Evolutionary conservation across 2,888 invertebrate genomes (phyloP).

Genomic region (Ophion ventricosus): DNA sequence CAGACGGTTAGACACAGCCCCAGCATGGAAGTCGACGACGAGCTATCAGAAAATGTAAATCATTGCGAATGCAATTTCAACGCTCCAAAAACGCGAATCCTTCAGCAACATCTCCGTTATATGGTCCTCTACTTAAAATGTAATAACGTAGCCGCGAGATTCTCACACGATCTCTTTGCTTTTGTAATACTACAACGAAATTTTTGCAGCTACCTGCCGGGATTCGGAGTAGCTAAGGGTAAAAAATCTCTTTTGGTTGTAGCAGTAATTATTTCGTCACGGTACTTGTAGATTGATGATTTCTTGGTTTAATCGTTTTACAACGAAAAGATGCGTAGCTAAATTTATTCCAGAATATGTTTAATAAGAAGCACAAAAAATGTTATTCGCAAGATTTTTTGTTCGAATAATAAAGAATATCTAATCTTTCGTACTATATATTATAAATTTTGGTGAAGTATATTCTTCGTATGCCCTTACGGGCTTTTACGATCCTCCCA

Average conservation of each 20-base stretch:
- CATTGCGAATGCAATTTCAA: conserved; percentile 36
- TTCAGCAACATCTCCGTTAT: neutral
- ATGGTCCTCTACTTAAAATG: neutral
- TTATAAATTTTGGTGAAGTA: no score
- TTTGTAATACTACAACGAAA: neutral
- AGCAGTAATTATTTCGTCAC: no score
- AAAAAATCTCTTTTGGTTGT: no score
- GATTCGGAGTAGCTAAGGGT: neutral
- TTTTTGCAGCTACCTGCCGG: neutral
- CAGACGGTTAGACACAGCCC: conserved; percentile 10
- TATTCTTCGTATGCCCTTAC: no score
- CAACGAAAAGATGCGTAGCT: neutral
- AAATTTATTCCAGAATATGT: neutral
- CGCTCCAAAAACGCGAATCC: neutral
- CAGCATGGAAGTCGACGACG: conserved; percentile 43
- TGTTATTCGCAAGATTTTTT: neutral
- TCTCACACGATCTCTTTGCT: neutral
- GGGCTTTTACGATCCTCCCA: neutral
- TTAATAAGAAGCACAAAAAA: neutral
- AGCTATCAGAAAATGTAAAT: conserved; percentile 51
- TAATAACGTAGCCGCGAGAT: neutral
- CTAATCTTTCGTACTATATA: neutral
- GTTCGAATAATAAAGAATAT: neutral
- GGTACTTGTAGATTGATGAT: neutral
- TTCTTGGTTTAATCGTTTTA: neutral